Conservation (phyloP, 2,888 invertebrate species). For the Ophion slaviceki region DNA sequence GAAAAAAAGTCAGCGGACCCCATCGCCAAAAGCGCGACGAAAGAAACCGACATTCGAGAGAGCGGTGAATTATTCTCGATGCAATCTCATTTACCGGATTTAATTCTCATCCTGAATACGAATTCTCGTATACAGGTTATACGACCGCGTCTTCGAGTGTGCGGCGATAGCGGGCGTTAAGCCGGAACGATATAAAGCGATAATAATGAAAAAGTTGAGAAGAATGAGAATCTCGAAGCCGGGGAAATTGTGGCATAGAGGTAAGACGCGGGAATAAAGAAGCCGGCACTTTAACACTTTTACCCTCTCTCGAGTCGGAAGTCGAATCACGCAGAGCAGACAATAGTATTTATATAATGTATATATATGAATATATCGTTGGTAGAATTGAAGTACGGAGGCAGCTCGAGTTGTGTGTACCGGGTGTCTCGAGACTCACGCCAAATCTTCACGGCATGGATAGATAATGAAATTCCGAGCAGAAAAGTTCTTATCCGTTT, state of each 20-base stretch:
- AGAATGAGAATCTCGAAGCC: slow-evolving; percentile 30
- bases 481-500: too few species aligned
- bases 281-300: slow-evolving; percentile 51
- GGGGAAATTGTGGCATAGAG: neutral
- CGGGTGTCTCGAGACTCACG: neutral
- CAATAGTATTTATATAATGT: slow-evolving; percentile 38
- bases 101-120: slow-evolving; percentile 6
- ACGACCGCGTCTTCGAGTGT: neutral
- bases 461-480: too few species aligned
- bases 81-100: slow-evolving; percentile 4
- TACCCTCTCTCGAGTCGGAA: slow-evolving; percentile 50
- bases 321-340: slow-evolving; percentile 64
- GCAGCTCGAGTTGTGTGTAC: neutral
- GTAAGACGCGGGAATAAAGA: slow-evolving; percentile 45
- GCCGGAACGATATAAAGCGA: slow-evolving; percentile 16
- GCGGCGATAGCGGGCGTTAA: slow-evolving; percentile 9
- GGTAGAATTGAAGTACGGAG: slow-evolving; percentile 41
- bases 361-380: slow-evolving; percentile 19
- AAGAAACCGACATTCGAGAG: neutral
- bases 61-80: neutral
- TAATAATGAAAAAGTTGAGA: slow-evolving; percentile 44
- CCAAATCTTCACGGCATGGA: too few species aligned
- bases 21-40: neutral
- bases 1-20: too few species aligned
- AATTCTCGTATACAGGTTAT: neutral